A percentile compares a stretch with the other conserved stretches of the same genome.
phyloP scores from a whole-genome alignment of 2,797 vertebrate species.

The Halcyon smyrnensis region DNA sequence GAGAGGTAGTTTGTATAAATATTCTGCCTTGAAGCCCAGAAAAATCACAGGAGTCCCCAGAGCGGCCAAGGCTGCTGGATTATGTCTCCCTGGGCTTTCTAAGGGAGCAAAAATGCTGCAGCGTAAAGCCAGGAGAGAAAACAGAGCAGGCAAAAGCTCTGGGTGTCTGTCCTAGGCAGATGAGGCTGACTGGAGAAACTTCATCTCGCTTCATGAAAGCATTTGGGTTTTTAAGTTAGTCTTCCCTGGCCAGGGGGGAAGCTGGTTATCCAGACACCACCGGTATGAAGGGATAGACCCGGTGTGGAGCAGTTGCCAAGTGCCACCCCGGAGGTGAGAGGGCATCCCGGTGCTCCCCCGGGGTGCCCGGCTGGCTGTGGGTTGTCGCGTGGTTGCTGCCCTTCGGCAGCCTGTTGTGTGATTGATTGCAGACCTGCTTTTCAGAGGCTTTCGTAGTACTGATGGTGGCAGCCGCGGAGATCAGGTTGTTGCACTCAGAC shows the following conservation, averaged over 20 bases:
- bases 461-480: not conserved
- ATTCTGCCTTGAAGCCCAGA: not conserved
- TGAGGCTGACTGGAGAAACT: not conserved
- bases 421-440: not conserved
- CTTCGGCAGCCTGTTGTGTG: not conserved
- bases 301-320: not conserved
- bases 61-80: not conserved
- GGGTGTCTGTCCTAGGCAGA: not conserved
- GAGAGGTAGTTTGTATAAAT: not conserved
- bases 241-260: not conserved
- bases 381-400: not conserved
- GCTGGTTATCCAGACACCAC: not conserved
- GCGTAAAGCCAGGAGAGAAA: not conserved
- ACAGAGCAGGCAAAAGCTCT: not conserved
- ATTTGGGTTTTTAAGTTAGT: not conserved
- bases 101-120: not conserved
- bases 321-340: not conserved
- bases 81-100: not conserved
- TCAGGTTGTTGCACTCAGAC: not conserved
- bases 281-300: not conserved
- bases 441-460: not conserved
- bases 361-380: not conserved
- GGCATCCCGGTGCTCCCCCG: not conserved
- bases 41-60: not conserved
- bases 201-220: not conserved